Evolutionary conservation across 2,888 invertebrate genomes (phyloP).

Genomic region (Limulus polyphemus): DNA sequence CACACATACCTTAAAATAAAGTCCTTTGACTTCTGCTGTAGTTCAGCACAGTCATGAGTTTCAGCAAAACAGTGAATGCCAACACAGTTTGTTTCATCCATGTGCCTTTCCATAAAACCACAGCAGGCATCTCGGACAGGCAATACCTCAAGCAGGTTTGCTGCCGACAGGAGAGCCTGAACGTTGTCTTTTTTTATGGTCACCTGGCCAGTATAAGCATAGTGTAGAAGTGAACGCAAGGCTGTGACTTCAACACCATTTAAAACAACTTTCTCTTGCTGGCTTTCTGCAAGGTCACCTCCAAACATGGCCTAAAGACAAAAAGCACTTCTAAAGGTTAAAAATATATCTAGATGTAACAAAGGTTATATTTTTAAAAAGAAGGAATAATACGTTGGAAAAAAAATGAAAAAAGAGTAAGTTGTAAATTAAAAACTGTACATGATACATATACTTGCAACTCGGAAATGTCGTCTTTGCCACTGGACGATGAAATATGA

Average conservation of each 20-base stretch:
- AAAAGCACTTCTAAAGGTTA: not conserved
- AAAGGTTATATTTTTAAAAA: too few relatives aligned
- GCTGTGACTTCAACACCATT: constrained; percentile 39
- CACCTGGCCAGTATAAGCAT: constrained; percentile 38
- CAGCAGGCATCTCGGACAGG: constrained; percentile 40
- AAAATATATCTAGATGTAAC: too few relatives aligned
- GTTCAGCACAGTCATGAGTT: constrained; percentile 39
- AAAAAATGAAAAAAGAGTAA: too few relatives aligned
- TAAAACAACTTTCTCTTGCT: constrained; percentile 35
- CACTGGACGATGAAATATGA: too few relatives aligned
- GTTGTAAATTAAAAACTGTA: too few relatives aligned
- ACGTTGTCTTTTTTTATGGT: constrained; percentile 39
- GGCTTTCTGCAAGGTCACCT: constrained; percentile 38
- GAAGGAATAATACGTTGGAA: too few relatives aligned
- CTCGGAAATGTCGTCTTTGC: too few relatives aligned
- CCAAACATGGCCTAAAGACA: constrained; percentile 37
- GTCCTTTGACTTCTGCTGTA: constrained; percentile 39
- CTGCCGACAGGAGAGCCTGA: constrained; percentile 39
- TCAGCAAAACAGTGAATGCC: constrained; percentile 44
- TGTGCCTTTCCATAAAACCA: constrained; percentile 38
- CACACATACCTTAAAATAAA: constrained; percentile 36
- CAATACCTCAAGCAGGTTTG: constrained; percentile 38
- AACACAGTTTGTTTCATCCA: constrained; percentile 41
- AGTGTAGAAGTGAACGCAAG: constrained; percentile 37
- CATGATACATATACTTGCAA: too few relatives aligned